Base-by-base conservation (phyloP, 2,113 vertebrate genomes). In the Clarias magur region DNA sequence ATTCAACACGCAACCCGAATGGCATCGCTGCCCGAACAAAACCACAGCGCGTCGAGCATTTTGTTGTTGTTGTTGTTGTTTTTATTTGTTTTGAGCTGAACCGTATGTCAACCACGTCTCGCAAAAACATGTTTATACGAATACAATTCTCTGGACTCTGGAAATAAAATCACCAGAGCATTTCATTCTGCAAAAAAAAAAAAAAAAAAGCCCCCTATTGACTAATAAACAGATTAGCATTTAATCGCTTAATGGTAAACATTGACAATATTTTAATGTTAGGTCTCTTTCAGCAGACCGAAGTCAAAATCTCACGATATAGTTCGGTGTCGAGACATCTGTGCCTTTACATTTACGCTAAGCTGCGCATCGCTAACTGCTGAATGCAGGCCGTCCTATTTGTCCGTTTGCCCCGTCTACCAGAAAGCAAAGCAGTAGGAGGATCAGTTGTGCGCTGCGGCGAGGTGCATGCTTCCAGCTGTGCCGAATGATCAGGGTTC, bases 361-460 rank as follows among this genome's bases (percentile, higher is more conserved):
- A 82, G 59, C 19, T n/a, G 1, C 42, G 11, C 13, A 27, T 27
- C 53, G 27, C 62, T 27, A 27, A 23, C 23, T 38, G 0, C 17
- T 30, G 12, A 63, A 17, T 82, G 23, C 23, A 27, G 5, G 16
- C 48, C 11, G 3, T 82, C 48, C 25, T 30, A 79, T 79, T 65
- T 10, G 25, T n/a, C 23, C 11, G 23, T 81, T 6, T 6, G 42
- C 6, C 42, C 42, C 57, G 62, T 1, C 19, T 62, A 9, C 17
- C 27, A 8, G 2, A 54, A 65, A 54, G 60, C 48, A 53, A 25
- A 65, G 75, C 17, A 79, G 88, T 79, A 89, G 85, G 89, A 91
- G 91, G 89, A 92, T 91, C 91, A 85, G 84, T 88, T 48, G 82
- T 89, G 70, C 82, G 83, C 89, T 92, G 91, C 91, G 91, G 90